Base-by-base conservation (phyloP, 2,113 vertebrate species). In the Tiliqua scincoides region DNA sequence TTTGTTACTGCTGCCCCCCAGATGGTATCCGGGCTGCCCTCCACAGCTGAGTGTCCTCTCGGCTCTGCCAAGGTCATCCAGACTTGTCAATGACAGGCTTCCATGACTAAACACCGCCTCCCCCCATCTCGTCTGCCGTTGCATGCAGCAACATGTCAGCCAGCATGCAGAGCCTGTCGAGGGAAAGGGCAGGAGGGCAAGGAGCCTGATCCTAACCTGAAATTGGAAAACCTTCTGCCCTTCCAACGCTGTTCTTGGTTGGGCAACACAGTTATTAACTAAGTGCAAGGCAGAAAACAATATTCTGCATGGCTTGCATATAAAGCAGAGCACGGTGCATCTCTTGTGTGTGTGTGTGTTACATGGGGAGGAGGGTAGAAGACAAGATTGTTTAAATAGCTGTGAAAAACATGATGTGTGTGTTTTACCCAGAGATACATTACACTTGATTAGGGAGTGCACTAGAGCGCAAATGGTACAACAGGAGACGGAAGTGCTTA, bases 361-460 rank as follows among this genome's bases (percentile, higher is more conserved):
- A 91, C 92, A 20, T 18, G 68, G 14, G 40, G 59, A 10, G 30
- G 76, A 11, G 57, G 76, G 35, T 2, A 32, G 62, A 43, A 35
- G 62, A 48, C 89, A 43, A 35, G 62, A 48, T 90, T 91, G 91
- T 93, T 94, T 92, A 91, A 93, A 93, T 85, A 94, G 90, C 93
- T 95, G 93, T 95, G 95, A 93, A 95, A 93, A 95, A 83, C 91
- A 52, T 75, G 81, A n/a, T n/a, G 87, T 90, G 94, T 92, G 90
- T 89, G 93, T 93, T 94, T 94, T 89, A 94, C 80, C 91, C 92
- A 89, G 93, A 93, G 93, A 94, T 94, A 83, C 72, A 95, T 94
- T 94, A 91, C 94, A 93, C 91, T 93, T 95, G 95, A 95, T 95
- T 95, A 95, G 94, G 93, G 87, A 21, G 91, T 75, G 94, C 91